A percentile compares a stretch with the other conserved stretches of the same genome.
Conservation (phyloP, 2,888 invertebrate species). For the Craniophora ligustri region DNA sequence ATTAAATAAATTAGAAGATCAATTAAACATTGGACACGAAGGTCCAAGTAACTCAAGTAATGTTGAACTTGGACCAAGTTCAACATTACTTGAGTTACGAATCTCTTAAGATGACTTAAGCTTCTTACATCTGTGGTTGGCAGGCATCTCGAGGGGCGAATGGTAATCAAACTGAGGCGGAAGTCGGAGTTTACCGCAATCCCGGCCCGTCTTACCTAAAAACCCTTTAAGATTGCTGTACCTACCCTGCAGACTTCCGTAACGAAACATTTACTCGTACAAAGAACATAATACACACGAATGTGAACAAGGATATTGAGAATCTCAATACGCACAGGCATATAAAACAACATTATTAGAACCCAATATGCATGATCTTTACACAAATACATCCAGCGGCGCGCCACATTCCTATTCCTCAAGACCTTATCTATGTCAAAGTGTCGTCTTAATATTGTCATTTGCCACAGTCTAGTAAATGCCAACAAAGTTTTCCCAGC, state of each 20-base stretch:
- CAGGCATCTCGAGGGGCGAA: slow-evolving; percentile 77
- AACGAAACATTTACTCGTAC: slow-evolving; percentile 17
- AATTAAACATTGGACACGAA: slow-evolving; percentile 48
- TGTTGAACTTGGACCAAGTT: too few species aligned
- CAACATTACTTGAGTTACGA: slow-evolving; percentile 50
- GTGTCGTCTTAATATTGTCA: slow-evolving; percentile 19
- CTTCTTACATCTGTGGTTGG: slow-evolving; percentile 64
- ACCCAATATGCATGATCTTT: slow-evolving; percentile 8
- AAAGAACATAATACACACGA: slow-evolving; percentile 5
- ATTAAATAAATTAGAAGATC: slow-evolving; percentile 30
- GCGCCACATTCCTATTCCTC: slow-evolving; percentile 1
- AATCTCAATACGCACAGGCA: slow-evolving; percentile 7
- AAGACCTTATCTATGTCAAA: slow-evolving; percentile 12
- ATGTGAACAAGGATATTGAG: neutral
- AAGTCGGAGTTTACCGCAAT: slow-evolving; percentile 74
- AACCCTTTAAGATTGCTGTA: slow-evolving; percentile 73
- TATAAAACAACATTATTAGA: slow-evolving; percentile 1
- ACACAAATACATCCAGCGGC: slow-evolving; percentile 1
- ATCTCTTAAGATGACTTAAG: slow-evolving; percentile 57
- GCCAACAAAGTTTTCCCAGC: slow-evolving; percentile 7
- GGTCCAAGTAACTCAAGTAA: too few species aligned
- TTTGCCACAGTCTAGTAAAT: slow-evolving; percentile 48
- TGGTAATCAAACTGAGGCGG: slow-evolving; percentile 79
- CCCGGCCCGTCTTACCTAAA: slow-evolving; percentile 77
- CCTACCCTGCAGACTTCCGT: slow-evolving; percentile 50